Evolutionary conservation across 2,888 invertebrate genomes (phyloP), one percentile per base, ranked within the genome.

Genomic region (Pterobdella sp.): DNA sequence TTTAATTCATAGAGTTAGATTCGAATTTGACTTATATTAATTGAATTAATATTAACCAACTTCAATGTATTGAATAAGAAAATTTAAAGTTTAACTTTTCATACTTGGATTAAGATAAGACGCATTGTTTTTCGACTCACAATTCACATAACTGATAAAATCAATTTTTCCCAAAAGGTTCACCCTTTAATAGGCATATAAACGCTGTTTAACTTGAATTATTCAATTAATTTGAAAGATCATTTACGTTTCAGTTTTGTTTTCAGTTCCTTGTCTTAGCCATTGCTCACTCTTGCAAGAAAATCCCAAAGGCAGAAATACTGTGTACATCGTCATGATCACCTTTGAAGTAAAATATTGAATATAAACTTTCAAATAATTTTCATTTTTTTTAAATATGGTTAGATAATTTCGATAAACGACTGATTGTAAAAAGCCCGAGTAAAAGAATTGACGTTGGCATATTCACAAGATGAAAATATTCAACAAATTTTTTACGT

Each of bases 261-360:
- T 18, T 36, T 49, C 68, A 42, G 31, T 10, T 31, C 56, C 26
- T 3, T 22, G 22, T 36, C 42, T 72, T 4, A 37, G 52, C 10
- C 32, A 18, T 0, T 22, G 7, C 22, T 65, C 52, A 18, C 31
- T 36, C 34, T 72, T 68, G 65, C 77, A 77, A 1, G 22, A 14
- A 49, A 77, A 74, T 22, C 75, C 77, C 18, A 71, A 68, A 1
- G 77, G 77, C 26, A 77, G 68, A 42, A 69, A 77, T 10, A 76
- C 76, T n/a, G 73, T 72, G 32, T 73, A 72, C 1, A 72, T 71
- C 14, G 77, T 72, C 75, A 77, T 76, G 32, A 77, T 35, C 1
- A 76, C 26, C 77, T 77, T 72, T 32, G 32, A 37, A 68, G 34
- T 68, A 3, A 32, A 26, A 56, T 7, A n/a, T 14, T 26, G 29